Evolutionary conservation across 2,797 vertebrate species (phyloP), one percentile per base, ranked within the genome.

Genomic region (Falco novaeseelandiae): DNA sequence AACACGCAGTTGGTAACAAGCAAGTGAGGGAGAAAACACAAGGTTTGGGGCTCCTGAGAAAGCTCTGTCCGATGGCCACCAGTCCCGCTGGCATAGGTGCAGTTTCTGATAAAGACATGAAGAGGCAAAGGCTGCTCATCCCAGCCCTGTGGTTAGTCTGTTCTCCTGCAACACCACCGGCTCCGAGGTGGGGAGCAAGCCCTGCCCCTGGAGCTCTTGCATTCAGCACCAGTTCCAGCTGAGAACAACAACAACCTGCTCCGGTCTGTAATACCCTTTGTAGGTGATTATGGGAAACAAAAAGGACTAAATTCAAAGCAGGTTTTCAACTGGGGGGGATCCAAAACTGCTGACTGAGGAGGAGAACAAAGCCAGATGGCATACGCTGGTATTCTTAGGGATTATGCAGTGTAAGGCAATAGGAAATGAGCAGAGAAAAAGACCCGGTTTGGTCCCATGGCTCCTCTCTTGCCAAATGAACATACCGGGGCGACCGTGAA

Each of bases 291-390:
- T 29, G 52, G 46, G 87, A 93, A 72, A 94, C 86, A 93, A 96
- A 96, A 73, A 87, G 96, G 92, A 92, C 94, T 94, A 98, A 97
- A 97, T 97, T 97, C 96, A 97, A 97, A 97, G 98, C 98, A 98
- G 98, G 98, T 98, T 97, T 93, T 96, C 89, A 85, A 44, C 92
- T 97, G 97, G 98, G 98, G 98, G 97, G 97, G 96, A 97, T 98
- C 98, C 98, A 98, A 97, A 98, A 98, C 97, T 98, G 98, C 98
- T 98, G 98, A 98, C 98, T 96, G 98, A 98, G 98, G 98, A 98
- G 98, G 96, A 98, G 98, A 98, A 98, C 98, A 98, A 98, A 98
- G 99, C 98, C 99, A 99, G 98, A 99, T 99, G 98, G 98, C 98
- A 98, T 97, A 73, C 94, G 97, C 97, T 97, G 98, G 97, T 97